Conservation (phyloP, 1,140 invertebrate species). For the Macrostomum lignano region DNA sequence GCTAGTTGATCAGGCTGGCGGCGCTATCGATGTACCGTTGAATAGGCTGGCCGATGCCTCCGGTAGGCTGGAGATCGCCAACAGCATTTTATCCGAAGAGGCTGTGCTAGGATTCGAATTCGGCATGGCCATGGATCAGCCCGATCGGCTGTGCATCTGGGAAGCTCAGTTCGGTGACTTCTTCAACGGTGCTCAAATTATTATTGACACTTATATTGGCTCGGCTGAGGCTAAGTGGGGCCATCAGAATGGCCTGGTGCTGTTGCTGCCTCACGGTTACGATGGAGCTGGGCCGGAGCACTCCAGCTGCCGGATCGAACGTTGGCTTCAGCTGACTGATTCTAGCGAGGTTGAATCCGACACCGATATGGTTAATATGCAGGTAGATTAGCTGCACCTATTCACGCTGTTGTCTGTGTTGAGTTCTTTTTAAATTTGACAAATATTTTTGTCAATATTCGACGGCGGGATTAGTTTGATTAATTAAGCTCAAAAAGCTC, state of each 20-base stretch:
- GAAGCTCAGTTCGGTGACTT: conserved; percentile 93
- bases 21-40: conserved; percentile 54
- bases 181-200: conserved; percentile 82
- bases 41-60: conserved; percentile 45
- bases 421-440: too few relatives aligned
- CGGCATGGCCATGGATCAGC: conserved; percentile 39
- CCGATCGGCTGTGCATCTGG: conserved; percentile 62
- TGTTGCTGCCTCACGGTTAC: conserved; percentile 77
- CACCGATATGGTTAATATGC: conserved; percentile 43
- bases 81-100: conserved; percentile 78
- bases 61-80: conserved; percentile 38
- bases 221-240: conserved; percentile 86
- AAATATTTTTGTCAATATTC: too few relatives aligned
- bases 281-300: conserved; percentile 90
- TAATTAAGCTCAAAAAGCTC: too few relatives aligned
- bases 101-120: conserved; percentile 86
- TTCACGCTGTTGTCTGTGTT: too few relatives aligned
- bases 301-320: conserved; percentile 61
- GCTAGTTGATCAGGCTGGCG: conserved; percentile 63
- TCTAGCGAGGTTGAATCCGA: conserved; percentile 46
- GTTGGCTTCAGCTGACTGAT: conserved; percentile 61
- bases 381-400: too few relatives aligned
- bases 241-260: conserved; percentile 52
- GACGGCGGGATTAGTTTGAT: too few relatives aligned
- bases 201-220: conserved; percentile 67